phyloP scores from a whole-genome alignment of 2,113 vertebrate genomes.

The Sturnira hondurensis region DNA sequence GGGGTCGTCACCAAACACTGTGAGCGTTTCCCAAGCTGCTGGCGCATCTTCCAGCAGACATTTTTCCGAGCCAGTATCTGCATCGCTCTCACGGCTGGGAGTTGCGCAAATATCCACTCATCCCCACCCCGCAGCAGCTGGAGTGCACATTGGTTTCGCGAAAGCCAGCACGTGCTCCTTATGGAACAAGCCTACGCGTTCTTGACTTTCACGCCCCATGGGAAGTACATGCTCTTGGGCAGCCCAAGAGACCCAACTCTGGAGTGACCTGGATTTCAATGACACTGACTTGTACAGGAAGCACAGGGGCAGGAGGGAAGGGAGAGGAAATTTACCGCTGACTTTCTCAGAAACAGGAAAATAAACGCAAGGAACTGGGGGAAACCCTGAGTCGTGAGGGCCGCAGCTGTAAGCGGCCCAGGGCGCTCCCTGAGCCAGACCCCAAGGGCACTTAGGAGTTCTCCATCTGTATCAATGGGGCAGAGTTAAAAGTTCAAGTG shows the following conservation, averaged over 20 bases:
- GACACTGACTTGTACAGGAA: neutral
- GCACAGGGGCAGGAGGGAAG: neutral
- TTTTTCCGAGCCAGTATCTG: neutral
- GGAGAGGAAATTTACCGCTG: neutral
- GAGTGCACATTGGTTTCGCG: neutral
- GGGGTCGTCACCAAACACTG: rapidly evolving
- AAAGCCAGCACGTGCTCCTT: neutral
- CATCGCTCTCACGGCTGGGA: neutral
- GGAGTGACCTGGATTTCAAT: neutral
- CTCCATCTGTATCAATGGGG: conserved; percentile 41
- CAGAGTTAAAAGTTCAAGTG: neutral
- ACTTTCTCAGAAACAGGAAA: neutral
- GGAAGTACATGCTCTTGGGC: neutral
- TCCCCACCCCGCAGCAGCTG: neutral
- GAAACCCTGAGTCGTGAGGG: neutral
- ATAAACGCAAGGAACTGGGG: rapidly evolving
- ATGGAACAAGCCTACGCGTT: neutral
- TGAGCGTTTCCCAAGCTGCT: rapidly evolving
- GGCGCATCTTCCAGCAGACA: neutral
- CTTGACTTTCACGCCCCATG: neutral
- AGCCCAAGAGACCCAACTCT: neutral
- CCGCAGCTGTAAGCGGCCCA: neutral
- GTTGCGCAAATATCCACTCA: neutral
- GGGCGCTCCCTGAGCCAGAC: conserved; percentile 77
- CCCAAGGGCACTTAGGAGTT: conserved; percentile 73